Conservation (phyloP, 2,797 vertebrate species). For the Buphagus erythrorhynchus region DNA sequence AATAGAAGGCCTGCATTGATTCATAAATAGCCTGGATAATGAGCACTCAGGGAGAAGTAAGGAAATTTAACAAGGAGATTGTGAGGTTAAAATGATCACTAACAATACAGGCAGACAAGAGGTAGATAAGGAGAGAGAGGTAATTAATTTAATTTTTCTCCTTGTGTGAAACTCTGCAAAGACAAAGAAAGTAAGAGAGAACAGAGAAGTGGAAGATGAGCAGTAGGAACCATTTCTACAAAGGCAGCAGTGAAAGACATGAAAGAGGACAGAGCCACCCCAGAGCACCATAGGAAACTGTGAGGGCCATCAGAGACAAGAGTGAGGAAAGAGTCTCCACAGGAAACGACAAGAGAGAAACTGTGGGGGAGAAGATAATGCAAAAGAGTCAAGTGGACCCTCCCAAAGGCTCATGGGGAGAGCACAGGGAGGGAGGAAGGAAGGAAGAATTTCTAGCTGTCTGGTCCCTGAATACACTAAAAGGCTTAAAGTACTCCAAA, state of each 20-base stretch:
- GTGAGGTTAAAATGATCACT: background rate
- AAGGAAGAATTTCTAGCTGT: background rate
- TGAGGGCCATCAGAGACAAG: background rate
- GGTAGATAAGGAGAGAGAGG: background rate
- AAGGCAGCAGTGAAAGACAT: background rate
- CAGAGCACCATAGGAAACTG: background rate
- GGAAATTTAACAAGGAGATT: conserved; percentile 13
- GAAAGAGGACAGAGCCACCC: background rate
- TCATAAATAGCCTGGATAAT: conserved; percentile 12
- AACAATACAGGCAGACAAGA: background rate
- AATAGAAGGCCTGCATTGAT: background rate
- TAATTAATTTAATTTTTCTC: background rate
- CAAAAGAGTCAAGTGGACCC: background rate
- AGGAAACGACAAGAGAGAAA: background rate
- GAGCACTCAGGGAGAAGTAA: conserved; percentile 14
- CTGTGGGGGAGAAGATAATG: background rate
- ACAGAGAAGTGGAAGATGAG: background rate
- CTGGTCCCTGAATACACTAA: background rate
- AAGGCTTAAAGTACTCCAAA: background rate
- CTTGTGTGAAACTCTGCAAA: background rate
- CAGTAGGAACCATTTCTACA: background rate
- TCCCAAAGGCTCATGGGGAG: background rate
- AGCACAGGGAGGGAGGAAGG: background rate
- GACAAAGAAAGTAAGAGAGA: background rate
- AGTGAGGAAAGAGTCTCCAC: background rate